Percentiles rank a stretch among this genome's conserved stretches.
Conservation (phyloP, 2,888 invertebrate species). For the Globia sparganii region DNA sequence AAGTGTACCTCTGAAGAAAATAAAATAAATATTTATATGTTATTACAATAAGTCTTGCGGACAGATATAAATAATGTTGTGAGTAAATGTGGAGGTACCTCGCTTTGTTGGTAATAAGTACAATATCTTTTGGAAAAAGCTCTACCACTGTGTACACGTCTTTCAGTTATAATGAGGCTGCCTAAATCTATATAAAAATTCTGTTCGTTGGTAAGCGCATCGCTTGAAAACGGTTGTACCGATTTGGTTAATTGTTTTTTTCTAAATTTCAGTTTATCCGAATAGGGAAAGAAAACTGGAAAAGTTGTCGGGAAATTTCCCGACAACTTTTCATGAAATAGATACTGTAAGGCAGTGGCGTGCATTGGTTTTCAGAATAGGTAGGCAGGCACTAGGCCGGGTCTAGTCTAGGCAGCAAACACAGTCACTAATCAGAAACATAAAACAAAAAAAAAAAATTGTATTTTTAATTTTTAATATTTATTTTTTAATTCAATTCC, state of each 20-base stretch:
- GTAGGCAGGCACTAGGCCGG: too few species aligned
- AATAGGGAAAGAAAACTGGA: not conserved
- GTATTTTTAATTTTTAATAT: too few species aligned
- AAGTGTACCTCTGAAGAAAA: constrained; percentile 53
- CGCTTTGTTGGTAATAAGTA: constrained; percentile 5
- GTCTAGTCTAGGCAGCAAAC: too few species aligned
- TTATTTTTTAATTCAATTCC: too few species aligned
- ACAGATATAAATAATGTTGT: constrained; percentile 33
- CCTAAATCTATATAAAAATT: not conserved
- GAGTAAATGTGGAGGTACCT: not conserved
- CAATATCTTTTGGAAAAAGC: not conserved
- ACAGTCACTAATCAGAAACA: too few species aligned
- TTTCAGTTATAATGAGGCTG: too few species aligned
- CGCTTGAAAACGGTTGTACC: not conserved
- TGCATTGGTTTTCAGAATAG: too few species aligned
- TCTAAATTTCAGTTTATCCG: too few species aligned
- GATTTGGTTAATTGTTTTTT: not conserved
- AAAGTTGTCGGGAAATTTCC: not conserved
- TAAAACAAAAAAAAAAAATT: too few species aligned
- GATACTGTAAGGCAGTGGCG: too few species aligned
- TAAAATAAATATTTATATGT: constrained; percentile 66
- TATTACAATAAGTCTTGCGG: constrained; percentile 58
- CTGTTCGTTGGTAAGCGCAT: not conserved
- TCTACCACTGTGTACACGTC: not conserved
- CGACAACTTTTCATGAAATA: not conserved